These are phyloP conservation scores for Silvanus unidentatus DNA, from an alignment of 2,888 invertebrate species.

Conservation along the genomic window DNA sequence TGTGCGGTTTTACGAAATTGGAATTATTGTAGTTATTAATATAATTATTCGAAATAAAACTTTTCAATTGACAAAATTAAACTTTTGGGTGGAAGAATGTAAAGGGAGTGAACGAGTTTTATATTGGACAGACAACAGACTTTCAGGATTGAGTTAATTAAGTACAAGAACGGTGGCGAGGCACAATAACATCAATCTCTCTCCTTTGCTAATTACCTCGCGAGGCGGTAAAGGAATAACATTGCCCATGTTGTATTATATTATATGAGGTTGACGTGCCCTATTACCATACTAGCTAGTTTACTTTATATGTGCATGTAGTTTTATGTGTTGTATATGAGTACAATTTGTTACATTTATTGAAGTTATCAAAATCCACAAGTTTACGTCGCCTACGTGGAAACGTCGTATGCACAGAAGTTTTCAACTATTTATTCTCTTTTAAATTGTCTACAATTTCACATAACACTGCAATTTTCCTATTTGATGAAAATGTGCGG, in stretches of 20 bases:
- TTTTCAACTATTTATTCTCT: no score
- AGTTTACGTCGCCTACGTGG: constrained; percentile 20
- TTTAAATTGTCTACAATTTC: no score
- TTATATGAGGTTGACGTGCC: constrained; percentile 21
- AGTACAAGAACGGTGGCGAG: constrained; percentile 31
- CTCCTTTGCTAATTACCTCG: constrained; percentile 29
- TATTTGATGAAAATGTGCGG: no score
- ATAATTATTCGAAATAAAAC: no score
- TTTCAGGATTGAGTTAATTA: constrained; percentile 31
- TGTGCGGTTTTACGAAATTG: no score
- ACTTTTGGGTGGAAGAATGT: no score
- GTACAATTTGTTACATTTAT: constrained; percentile 21
- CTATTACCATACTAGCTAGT: constrained; percentile 21
- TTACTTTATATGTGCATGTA: neutral
- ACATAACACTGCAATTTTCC: no score
- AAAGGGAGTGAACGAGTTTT: constrained; percentile 15
- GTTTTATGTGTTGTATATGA: no score
- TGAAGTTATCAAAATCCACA: constrained; percentile 17
- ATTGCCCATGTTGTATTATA: constrained; percentile 11
- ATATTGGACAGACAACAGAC: constrained; percentile 27
- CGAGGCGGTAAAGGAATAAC: constrained; percentile 27
- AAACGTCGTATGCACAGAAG: neutral
- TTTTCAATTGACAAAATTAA: no score
- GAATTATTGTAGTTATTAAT: no score
- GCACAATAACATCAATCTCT: constrained; percentile 35